Conservation (phyloP, 2,888 invertebrate genomes). For the Lithophane leautieri region DNA sequence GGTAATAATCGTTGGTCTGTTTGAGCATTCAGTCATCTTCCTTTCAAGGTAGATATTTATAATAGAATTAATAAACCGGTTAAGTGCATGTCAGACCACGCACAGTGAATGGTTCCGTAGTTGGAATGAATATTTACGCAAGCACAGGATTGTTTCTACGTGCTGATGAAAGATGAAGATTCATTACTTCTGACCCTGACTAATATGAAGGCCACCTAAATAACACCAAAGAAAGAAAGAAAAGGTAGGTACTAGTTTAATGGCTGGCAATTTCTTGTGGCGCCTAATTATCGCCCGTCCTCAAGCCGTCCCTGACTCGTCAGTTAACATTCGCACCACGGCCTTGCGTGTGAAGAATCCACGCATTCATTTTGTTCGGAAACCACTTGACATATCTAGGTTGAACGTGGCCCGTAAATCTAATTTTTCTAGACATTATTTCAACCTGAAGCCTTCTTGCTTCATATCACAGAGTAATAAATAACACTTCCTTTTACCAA, state of each 20-base stretch:
- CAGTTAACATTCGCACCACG: conserved; percentile 78
- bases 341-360: conserved; percentile 81
- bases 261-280: neutral
- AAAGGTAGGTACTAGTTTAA: neutral
- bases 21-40: neutral
- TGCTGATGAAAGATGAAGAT: neutral
- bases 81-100: neutral
- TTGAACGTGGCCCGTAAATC: conserved; percentile 57
- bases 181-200: neutral
- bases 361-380: conserved; percentile 77
- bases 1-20: neutral
- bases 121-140: neutral
- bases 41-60: neutral
- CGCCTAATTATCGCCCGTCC: conserved; percentile 42
- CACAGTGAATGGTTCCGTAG: neutral
- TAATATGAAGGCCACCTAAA: neutral
- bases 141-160: neutral
- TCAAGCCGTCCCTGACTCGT: conserved; percentile 64
- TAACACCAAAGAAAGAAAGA: no score
- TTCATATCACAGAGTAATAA: conserved; percentile 6
- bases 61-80: neutral
- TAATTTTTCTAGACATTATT: conserved; percentile 13
- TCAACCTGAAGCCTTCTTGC: conserved; percentile 30
- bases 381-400: conserved; percentile 76
- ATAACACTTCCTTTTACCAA: conserved; percentile 8